Base-by-base conservation (phyloP, 2,888 invertebrate species). In the Agrilus cyanescens region DNA sequence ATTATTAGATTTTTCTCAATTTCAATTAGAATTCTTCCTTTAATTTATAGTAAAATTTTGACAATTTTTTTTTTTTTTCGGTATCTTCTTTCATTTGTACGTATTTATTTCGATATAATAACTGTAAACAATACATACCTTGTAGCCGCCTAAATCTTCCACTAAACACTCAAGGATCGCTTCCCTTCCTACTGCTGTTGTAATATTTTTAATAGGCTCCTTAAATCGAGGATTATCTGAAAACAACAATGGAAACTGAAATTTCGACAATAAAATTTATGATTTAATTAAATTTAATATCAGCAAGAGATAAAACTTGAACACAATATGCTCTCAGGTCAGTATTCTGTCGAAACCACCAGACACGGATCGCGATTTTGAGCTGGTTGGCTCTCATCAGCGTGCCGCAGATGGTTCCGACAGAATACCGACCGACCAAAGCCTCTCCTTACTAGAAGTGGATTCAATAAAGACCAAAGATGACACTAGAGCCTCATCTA, bases 161-260 rank as follows among this genome's bases (percentile, higher is more conserved):
- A 90, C 89, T 36, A 81, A 71, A 63, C 90, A 90, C 30, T 82
- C 78, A 40, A 90, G 73, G 40, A 82, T 75, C 4, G 87, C 89
- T 67, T 89, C 89, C 47, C 89, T 74, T 37, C 89, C 88, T 43
- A 89, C 80, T n/a, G 89, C 81, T 10, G 82, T 80, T 6, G 89
- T 89, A 55, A 85, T 82, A 69, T 90, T 90, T 52, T 77, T 70
- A 58, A 90, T 87, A 41, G 86, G 84, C 44, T 80, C 82, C 58
- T 80, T 84, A 70, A 89, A 89, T 56, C 83, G 82, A 7, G 87
- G 87, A 68, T 82, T 82, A 69, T 79, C 78, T 83, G 75, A 43
- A 57, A 57, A 44, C 73, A 73, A 59, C 54, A 57, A 51, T 53
- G 48, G 20, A 4, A 4, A n/a, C n/a, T 7, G 7, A 20, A 20